These are phyloP conservation scores for Myotis yumanensis DNA, from an alignment of 2,113 vertebrate species.

Conservation along the genomic window DNA sequence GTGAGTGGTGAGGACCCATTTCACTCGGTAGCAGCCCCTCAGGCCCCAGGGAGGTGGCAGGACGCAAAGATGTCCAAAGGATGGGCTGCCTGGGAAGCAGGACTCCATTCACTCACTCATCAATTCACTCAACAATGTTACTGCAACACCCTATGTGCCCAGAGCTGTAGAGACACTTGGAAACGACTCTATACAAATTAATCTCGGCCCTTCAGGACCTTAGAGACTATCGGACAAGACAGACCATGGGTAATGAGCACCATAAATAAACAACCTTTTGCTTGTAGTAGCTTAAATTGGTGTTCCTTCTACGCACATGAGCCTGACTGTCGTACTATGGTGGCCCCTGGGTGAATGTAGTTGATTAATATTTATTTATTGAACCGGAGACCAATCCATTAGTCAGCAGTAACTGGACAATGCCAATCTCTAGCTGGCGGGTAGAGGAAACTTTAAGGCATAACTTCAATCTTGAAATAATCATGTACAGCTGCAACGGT, in stretches of 20 bases:
- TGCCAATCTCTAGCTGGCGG: not conserved
- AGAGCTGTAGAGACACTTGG: not conserved
- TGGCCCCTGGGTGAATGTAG: not conserved
- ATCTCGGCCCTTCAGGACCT: not conserved
- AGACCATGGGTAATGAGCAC: not conserved
- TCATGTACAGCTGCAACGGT: not conserved
- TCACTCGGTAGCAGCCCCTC: not conserved
- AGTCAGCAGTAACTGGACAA: not conserved
- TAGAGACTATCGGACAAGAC: not conserved
- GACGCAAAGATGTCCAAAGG: not conserved
- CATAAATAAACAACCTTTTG: not conserved
- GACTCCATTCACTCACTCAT: not conserved
- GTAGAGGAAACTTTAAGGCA: not conserved
- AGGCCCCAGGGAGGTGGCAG: not conserved
- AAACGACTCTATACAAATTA: not conserved
- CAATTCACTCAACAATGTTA: not conserved
- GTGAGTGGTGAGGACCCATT: not conserved
- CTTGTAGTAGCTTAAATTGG: not conserved
- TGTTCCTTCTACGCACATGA: not conserved
- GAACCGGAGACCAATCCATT: conserved; percentile 28
- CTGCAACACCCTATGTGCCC: not conserved
- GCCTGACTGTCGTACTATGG: not conserved
- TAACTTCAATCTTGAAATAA: not conserved
- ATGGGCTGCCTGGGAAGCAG: not conserved
- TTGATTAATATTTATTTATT: conserved; percentile 24